phyloP scores from a whole-genome alignment of 2,797 vertebrate genomes.

The Botia almorhae region DNA sequence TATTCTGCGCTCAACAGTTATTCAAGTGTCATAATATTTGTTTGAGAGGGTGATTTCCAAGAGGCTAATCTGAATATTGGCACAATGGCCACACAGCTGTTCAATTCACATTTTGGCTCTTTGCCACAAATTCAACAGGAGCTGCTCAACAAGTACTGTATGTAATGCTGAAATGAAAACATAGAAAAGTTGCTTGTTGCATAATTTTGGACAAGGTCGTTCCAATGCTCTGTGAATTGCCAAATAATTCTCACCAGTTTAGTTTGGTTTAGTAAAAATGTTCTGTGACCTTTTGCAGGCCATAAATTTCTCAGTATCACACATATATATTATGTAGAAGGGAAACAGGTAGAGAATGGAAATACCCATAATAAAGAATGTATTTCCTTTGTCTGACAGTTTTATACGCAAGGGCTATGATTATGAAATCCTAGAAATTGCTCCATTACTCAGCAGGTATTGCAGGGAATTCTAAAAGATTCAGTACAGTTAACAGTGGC shows the following conservation, averaged over 20 bases:
- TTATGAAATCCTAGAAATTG: constrained; percentile 65
- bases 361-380: constrained; percentile 59
- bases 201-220: not conserved
- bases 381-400: constrained; percentile 62
- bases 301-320: constrained; percentile 50
- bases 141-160: not conserved
- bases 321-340: constrained; percentile 51
- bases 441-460: constrained; percentile 58
- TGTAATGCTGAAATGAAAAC: constrained; percentile 41
- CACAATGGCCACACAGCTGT: constrained; percentile 67
- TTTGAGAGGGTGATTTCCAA: constrained; percentile 43
- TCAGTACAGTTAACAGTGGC: constrained; percentile 27
- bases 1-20: constrained; percentile 60
- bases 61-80: constrained; percentile 66
- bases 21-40: constrained; percentile 40
- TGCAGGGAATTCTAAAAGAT: constrained; percentile 53
- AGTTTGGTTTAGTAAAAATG: constrained; percentile 43
- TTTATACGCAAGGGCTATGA: constrained; percentile 62
- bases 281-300: constrained; percentile 46
- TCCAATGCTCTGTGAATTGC: constrained; percentile 20
- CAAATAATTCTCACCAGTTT: constrained; percentile 46
- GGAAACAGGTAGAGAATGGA: constrained; percentile 39
- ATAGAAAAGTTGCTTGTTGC: constrained; percentile 40
- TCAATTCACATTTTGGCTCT: constrained; percentile 70
- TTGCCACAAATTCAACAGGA: constrained; percentile 55